phyloP scores from a whole-genome alignment of 2,797 vertebrate species.

The Morus bassanus region DNA sequence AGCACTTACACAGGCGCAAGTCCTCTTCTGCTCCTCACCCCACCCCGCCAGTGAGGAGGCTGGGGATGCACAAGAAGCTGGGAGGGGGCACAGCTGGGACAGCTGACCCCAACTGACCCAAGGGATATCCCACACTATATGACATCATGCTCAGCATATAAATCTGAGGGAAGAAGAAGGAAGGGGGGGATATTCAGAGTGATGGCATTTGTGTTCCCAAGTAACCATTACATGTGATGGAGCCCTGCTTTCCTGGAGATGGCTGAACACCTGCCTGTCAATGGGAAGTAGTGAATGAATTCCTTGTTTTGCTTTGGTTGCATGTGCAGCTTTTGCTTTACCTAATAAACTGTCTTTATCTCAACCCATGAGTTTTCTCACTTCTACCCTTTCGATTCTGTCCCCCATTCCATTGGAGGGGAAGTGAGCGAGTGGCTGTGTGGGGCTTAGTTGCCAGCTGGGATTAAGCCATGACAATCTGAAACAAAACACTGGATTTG shows the following conservation, averaged over 20 bases:
- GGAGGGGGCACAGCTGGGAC: not conserved
- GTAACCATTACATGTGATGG: rapidly evolving
- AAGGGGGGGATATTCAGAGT: rapidly evolving
- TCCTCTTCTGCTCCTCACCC: not conserved
- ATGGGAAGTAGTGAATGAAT: not conserved
- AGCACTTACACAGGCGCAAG: not conserved
- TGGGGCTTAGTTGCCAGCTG: not conserved
- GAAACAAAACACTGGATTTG: not conserved
- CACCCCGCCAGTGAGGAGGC: not conserved
- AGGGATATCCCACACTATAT: not conserved
- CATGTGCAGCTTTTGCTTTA: rapidly evolving
- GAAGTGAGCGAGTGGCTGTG: rapidly evolving
- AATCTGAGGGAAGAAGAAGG: not conserved
- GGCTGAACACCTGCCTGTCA: not conserved
- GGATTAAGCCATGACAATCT: not conserved
- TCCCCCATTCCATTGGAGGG: too few relatives aligned
- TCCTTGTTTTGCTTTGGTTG: not conserved
- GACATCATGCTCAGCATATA: not conserved
- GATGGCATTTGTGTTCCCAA: not conserved
- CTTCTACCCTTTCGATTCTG: not conserved
- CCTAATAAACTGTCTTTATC: not conserved
- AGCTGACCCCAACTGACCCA: not conserved
- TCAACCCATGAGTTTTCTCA: not conserved
- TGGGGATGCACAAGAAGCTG: not conserved
- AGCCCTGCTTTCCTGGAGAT: not conserved